These are phyloP conservation scores for Drosophila truncata DNA, from an alignment of 1,140 invertebrate species.

Conservation along the genomic window DNA sequence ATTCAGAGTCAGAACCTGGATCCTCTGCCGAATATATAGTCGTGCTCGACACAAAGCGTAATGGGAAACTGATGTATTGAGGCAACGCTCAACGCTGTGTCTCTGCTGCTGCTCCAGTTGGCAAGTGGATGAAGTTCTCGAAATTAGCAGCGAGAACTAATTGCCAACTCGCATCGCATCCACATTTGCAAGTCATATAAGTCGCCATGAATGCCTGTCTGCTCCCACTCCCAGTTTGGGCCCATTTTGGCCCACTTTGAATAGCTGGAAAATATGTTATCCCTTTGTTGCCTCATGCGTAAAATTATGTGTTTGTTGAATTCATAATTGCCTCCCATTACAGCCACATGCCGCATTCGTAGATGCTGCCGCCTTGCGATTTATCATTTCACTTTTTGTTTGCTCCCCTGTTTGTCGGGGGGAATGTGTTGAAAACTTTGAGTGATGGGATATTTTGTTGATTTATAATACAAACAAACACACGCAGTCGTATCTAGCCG, in stretches of 20 bases:
- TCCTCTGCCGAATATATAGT: slow-evolving; percentile 14
- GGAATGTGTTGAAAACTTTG: slow-evolving; percentile 54
- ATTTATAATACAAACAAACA: slow-evolving; percentile 50
- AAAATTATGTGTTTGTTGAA: slow-evolving; percentile 70
- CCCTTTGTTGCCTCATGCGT: slow-evolving; percentile 64
- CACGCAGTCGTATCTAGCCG: slow-evolving; percentile 18
- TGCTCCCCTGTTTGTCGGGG: slow-evolving; percentile 15
- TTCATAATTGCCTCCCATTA: slow-evolving; percentile 66
- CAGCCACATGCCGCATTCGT: slow-evolving; percentile 58
- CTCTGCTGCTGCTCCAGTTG: slow-evolving; percentile 30
- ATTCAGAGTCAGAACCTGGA: slow-evolving; percentile 7
- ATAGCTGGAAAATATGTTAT: slow-evolving; percentile 57
- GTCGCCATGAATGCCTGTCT: slow-evolving; percentile 40
- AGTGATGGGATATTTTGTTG: slow-evolving; percentile 59
- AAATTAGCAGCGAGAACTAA: slow-evolving; percentile 61
- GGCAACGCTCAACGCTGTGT: slow-evolving; percentile 12
- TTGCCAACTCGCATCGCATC: slow-evolving; percentile 54
- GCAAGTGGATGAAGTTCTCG: slow-evolving; percentile 50
- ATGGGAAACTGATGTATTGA: slow-evolving; percentile 37
- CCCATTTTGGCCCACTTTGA: slow-evolving; percentile 32
- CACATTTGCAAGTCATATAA: slow-evolving; percentile 59
- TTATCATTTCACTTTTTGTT: slow-evolving; percentile 61
- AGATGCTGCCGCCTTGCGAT: slow-evolving; percentile 47
- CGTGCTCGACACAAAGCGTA: slow-evolving; percentile 8
- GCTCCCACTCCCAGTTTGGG: neutral